phyloP scores from a whole-genome alignment of 2,113 vertebrate genomes.

The Anguilla japonica region DNA sequence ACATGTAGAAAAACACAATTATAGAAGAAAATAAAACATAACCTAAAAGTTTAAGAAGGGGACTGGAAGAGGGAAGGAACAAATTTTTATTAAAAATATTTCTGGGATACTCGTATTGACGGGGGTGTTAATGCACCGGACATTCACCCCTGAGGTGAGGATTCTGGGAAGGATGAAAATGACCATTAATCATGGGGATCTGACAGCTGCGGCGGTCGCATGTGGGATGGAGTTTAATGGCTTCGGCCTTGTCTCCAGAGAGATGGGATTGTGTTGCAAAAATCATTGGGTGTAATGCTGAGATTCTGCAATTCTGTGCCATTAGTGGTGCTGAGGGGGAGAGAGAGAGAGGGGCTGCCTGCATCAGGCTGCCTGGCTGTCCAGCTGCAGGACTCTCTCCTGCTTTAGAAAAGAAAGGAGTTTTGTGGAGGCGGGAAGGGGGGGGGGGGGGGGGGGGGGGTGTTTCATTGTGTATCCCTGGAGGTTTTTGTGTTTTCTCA shows the following conservation, averaged over 20 bases:
- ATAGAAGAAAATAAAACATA: neutral
- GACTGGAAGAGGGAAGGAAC: slow-evolving; percentile 59
- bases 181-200: slow-evolving; percentile 34
- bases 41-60: slow-evolving; percentile 29
- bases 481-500: no score
- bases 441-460: no score
- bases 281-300: slow-evolving; percentile 15
- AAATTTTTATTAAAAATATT: neutral
- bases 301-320: neutral
- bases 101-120: slow-evolving; percentile 12
- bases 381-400: no score
- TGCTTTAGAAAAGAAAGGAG: neutral
- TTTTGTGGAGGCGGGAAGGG: no score
- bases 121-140: slow-evolving; percentile 27
- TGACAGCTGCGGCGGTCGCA: slow-evolving; percentile 39
- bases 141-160: slow-evolving; percentile 1
- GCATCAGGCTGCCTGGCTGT: no score
- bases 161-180: slow-evolving; percentile 35
- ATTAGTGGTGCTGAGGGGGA: neutral
- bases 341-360: no score
- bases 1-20: neutral
- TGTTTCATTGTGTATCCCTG: no score
- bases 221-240: slow-evolving; percentile 40
- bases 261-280: slow-evolving; percentile 28
- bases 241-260: slow-evolving; percentile 40